Base-by-base conservation (phyloP, 2,888 invertebrate species). In the Nephrotoma guestfalica region DNA sequence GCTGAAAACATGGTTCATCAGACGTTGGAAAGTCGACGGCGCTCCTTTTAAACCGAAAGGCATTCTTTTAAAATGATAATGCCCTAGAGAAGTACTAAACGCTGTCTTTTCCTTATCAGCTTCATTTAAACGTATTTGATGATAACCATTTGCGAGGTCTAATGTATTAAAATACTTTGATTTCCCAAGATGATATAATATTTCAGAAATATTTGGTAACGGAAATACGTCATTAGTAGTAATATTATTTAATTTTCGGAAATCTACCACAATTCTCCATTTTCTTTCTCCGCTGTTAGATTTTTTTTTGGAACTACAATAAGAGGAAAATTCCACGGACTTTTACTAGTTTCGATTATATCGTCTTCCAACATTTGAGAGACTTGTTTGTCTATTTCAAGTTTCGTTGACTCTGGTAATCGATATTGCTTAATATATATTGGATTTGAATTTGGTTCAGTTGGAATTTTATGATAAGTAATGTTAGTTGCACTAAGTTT, bases 1-100 rank as follows among this genome's bases (percentile, higher is more conserved):
- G 0, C 87, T 18, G 40, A 90, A 87, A 6, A 90, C 88, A 1
- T 57, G 88, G 85, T 90, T 89, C 89, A 90, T 90, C 71, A 89
- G 57, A 7, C 89, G 71, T 88, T n/a, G n/a, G 47, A 90, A 90
- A 0, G 89, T 89, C 3, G 89, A 87, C 0, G 89, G 89, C 0
- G 89, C 88, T 47, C 88, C 88, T 86, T 88, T 89, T 42, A 89
- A 86, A 0, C 88, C 89, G n/a, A 88, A 89, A 30, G 88, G 88
- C 88, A 89, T 88, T 57, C 88, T 83, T 41, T 87, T 86, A 86
- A 87, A 89, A 30, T 89, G 86, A 45, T 87, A 89, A 87, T 89
- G 88, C 2, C 89, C 88, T 1, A 30, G 30, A 7, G n/a, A 13
- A 6, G 86, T 85, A 30, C 84, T 86, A 41, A 86, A 86, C n/a